A percentile compares a stretch with the other conserved stretches of the same genome.
phyloP scores from a whole-genome alignment of 2,888 invertebrate genomes.

The Nephrotoma appendiculata region DNA sequence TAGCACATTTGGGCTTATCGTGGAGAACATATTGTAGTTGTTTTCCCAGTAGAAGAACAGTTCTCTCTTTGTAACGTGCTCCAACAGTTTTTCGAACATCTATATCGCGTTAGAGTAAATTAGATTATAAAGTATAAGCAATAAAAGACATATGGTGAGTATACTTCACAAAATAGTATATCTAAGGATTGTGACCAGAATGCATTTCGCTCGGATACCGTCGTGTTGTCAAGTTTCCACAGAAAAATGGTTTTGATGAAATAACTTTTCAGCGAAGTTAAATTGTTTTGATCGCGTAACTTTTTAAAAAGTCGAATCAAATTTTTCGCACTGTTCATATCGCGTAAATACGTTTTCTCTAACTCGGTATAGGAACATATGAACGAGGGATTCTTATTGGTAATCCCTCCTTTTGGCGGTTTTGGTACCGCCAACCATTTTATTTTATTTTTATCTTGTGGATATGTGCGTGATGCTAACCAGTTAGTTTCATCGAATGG shows the following conservation, averaged over 20 bases:
- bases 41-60: not conserved
- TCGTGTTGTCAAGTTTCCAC: constrained; percentile 17
- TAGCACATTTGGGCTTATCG: not conserved
- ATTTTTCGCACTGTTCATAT: not conserved
- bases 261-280: not conserved
- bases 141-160: not conserved
- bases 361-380: not conserved
- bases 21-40: not conserved
- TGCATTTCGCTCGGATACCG: constrained; percentile 13
- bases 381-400: not conserved
- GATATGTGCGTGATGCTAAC: not conserved
- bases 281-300: not conserved
- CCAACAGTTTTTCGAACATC: not conserved
- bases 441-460: not conserved
- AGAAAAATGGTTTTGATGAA: constrained; percentile 18
- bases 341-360: not conserved
- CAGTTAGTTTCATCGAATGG: not conserved
- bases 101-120: not conserved
- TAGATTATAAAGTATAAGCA: not conserved
- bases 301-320: not conserved
- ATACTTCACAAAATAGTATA: not conserved
- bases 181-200: not conserved
- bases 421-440: not conserved
- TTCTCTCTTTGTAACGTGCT: not conserved
- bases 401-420: not conserved